phyloP scores from a whole-genome alignment of 2,113 vertebrate genomes.

The Macrotus californicus region DNA sequence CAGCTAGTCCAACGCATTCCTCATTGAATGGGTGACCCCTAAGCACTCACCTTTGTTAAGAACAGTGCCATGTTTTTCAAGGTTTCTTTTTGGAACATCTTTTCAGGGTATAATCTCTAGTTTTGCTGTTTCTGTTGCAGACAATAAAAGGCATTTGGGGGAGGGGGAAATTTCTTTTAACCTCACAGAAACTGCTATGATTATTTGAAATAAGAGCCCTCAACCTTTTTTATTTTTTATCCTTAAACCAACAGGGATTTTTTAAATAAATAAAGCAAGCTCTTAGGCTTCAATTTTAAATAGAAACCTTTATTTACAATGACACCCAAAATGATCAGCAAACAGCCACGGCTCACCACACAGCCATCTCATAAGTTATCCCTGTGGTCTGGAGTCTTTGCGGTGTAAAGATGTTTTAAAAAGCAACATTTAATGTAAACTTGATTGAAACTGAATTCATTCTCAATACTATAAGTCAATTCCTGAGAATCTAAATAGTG shows the following conservation, averaged over 20 bases:
- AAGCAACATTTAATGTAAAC: conserved; percentile 79
- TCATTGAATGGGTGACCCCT: neutral
- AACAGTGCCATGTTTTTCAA: neutral
- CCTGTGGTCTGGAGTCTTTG: conserved; percentile 68
- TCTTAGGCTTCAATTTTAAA: conserved; percentile 84
- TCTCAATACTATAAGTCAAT: conserved; percentile 77
- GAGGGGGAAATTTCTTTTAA: neutral
- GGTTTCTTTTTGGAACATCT: neutral
- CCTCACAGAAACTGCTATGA: neutral
- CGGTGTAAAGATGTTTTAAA: conserved; percentile 71
- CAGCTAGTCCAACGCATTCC: neutral
- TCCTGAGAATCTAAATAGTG: conserved; percentile 84
- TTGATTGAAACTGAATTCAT: conserved; percentile 72
- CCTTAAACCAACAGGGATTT: neutral
- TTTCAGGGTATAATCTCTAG: neutral
- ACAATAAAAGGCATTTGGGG: neutral
- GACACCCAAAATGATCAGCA: conserved; percentile 87
- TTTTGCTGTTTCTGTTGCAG: neutral
- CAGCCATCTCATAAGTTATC: conserved; percentile 75
- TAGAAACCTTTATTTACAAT: conserved; percentile 99
- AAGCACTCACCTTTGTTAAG: neutral
- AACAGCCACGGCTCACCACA: conserved; percentile 86
- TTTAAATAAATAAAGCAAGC: neutral
- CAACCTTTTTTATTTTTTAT: neutral
- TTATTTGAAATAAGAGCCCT: neutral